phyloP scores from a whole-genome alignment of 2,797 vertebrate species.

The Gastrophryne carolinensis region DNA sequence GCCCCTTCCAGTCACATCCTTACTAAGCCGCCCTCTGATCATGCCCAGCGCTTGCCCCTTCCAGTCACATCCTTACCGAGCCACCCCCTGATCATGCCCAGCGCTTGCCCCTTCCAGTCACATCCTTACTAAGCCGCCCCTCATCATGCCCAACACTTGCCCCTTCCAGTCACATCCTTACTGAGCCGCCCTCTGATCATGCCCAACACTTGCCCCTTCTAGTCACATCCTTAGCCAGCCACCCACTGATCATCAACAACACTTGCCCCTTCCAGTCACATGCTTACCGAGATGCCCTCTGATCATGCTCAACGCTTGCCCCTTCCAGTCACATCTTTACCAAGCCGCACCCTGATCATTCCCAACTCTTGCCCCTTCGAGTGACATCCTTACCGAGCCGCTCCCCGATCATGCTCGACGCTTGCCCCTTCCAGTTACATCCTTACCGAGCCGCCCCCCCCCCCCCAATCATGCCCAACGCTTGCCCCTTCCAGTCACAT shows the following conservation, averaged over 20 bases:
- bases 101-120: slow-evolving; percentile 57
- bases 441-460: no score
- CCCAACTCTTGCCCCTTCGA: slow-evolving; percentile 55
- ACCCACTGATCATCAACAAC: slow-evolving; percentile 44
- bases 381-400: slow-evolving; percentile 49
- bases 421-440: slow-evolving; percentile 59
- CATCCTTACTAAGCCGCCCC: no score
- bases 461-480: slow-evolving; percentile 30
- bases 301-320: slow-evolving; percentile 51
- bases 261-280: slow-evolving; percentile 58
- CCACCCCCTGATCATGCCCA: slow-evolving; percentile 47
- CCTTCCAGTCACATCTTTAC: slow-evolving; percentile 58
- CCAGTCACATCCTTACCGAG: slow-evolving; percentile 50
- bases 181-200: not conserved
- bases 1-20: slow-evolving; percentile 58
- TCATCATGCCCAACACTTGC: slow-evolving; percentile 50
- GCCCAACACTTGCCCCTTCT: slow-evolving; percentile 54
- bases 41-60: slow-evolving; percentile 53
- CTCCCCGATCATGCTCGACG: slow-evolving; percentile 37
- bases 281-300: no score
- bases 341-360: slow-evolving; percentile 39
- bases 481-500: slow-evolving; percentile 59
- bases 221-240: slow-evolving; percentile 56
- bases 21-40: slow-evolving; percentile 44
- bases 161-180: slow-evolving; percentile 58